A percentile compares a stretch with the other conserved stretches of the same genome.
Conservation (phyloP, 2,888 invertebrate species). For the Diaprepes abbreviatus region DNA sequence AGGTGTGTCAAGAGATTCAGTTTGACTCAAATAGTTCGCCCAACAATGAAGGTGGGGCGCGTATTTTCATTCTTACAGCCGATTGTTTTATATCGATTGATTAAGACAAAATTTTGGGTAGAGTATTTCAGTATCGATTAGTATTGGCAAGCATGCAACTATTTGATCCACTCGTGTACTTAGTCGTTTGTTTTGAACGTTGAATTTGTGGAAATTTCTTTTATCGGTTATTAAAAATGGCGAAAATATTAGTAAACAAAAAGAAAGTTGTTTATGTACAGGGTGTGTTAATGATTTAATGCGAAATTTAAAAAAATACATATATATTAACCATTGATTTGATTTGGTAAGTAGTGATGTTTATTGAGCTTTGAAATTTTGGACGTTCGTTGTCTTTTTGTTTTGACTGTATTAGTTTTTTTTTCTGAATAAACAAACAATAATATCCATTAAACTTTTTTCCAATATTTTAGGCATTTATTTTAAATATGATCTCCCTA, state of each 20-base stretch:
- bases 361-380: no score
- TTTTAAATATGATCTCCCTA: no score
- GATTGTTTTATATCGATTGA: constrained; percentile 28
- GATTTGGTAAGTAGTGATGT: constrained; percentile 15
- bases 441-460: no score
- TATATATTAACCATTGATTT: neutral
- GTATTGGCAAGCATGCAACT: neutral
- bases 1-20: constrained; percentile 65
- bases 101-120: constrained; percentile 6
- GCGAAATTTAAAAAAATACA: constrained; percentile 5
- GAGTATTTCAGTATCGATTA: constrained; percentile 10
- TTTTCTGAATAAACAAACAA: no score
- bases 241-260: neutral
- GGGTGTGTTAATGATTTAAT: constrained; percentile 11
- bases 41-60: constrained; percentile 56
- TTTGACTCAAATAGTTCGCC: constrained; percentile 57
- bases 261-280: neutral
- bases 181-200: constrained; percentile 1
- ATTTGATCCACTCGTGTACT: neutral
- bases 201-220: no score
- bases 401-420: no score
- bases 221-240: neutral
- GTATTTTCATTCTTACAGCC: constrained; percentile 30
- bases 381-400: no score
- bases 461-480: no score